A percentile compares a stretch with the other conserved stretches of the same genome.
Evolutionary conservation across 2,797 vertebrate genomes (phyloP).

Genomic region (Apogon hyalosoma): DNA sequence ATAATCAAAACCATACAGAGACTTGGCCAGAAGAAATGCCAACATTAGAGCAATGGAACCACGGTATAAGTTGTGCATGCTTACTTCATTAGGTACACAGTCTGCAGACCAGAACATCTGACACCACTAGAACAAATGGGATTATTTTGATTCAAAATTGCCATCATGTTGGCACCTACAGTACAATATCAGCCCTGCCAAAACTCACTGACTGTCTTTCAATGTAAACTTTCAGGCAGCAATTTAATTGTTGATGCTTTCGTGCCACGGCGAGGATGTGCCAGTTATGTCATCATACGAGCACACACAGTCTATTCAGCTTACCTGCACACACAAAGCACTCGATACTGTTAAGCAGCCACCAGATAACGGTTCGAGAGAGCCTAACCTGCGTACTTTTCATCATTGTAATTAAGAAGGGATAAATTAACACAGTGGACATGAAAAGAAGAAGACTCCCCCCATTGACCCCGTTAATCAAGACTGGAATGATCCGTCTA

Average conservation of each 20-base stretch:
- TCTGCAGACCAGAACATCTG: constrained; percentile 65
- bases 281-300: constrained; percentile 49
- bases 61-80: constrained; percentile 35
- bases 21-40: constrained; percentile 52
- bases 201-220: constrained; percentile 45
- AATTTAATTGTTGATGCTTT: constrained; percentile 55
- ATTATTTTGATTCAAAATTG: constrained; percentile 64
- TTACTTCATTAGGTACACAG: constrained; percentile 47
- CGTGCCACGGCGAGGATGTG: constrained; percentile 39
- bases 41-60: constrained; percentile 47
- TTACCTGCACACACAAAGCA: constrained; percentile 24
- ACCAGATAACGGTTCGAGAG: constrained; percentile 45
- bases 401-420: constrained; percentile 73
- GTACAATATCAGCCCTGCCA: constrained; percentile 30
- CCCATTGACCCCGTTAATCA: constrained; percentile 74
- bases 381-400: constrained; percentile 67
- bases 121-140: constrained; percentile 64
- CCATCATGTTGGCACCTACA: constrained; percentile 47
- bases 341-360: constrained; percentile 46
- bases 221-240: constrained; percentile 60
- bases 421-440: constrained; percentile 74
- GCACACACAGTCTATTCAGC: constrained; percentile 5
- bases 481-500: constrained; percentile 67
- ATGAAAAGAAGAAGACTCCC: constrained; percentile 59
- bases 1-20: constrained; percentile 75